Conservation (phyloP, 2,797 vertebrate species). For the Cottoperca gobio region DNA sequence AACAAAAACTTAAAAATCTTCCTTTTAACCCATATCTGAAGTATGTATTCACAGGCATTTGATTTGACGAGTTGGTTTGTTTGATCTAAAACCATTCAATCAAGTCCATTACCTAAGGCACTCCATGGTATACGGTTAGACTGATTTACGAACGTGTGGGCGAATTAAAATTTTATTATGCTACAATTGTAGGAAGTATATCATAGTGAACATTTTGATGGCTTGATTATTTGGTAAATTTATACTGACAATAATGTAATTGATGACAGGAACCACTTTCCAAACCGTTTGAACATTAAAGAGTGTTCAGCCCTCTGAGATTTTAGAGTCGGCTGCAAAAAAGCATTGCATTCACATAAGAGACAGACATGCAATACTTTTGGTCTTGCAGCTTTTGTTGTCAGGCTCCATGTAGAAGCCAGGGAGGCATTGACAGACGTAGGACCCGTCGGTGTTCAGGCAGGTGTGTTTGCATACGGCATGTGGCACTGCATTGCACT, state of each 20-base stretch:
- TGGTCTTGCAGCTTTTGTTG: constrained; percentile 86
- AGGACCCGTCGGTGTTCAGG: constrained; percentile 87
- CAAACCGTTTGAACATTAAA: too few relatives aligned
- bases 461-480: constrained; percentile 90
- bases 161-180: not conserved
- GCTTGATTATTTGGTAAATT: not conserved
- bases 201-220: not conserved
- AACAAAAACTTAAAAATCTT: too few relatives aligned
- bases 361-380: constrained; percentile 73
- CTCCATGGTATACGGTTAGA: not conserved
- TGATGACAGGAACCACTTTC: not conserved
- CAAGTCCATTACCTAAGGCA: too few relatives aligned
- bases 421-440: constrained; percentile 85
- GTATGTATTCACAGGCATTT: not conserved
- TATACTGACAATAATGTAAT: not conserved
- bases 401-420: constrained; percentile 90
- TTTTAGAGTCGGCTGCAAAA: not conserved
- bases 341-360: not conserved
- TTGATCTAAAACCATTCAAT: too few relatives aligned
- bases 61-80: too few relatives aligned
- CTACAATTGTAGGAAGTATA: not conserved
- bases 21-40: not conserved
- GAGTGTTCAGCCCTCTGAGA: too few relatives aligned
- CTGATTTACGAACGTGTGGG: not conserved
- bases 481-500: constrained; percentile 76